A percentile compares a stretch with the other conserved stretches of the same genome.
phyloP scores from a whole-genome alignment of 2,888 invertebrate genomes.

The Molanna angustata region DNA sequence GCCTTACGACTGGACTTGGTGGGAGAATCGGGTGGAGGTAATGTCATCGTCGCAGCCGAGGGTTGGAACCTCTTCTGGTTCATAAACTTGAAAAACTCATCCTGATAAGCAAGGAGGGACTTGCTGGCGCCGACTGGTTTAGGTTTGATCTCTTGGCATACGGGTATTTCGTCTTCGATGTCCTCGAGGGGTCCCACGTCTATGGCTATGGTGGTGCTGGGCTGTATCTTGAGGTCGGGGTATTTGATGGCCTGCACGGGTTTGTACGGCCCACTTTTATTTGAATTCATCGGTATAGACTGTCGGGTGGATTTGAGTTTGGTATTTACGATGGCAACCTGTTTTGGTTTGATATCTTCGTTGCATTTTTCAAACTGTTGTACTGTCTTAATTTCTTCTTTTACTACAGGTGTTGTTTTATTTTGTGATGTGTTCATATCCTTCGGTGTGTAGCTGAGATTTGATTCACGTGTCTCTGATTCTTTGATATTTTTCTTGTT shows the following conservation, averaged over 20 bases:
- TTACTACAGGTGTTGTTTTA: too few species aligned
- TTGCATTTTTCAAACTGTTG: too few species aligned
- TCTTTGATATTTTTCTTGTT: too few species aligned
- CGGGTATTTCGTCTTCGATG: constrained; percentile 3
- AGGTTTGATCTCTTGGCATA: not conserved
- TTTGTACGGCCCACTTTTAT: too few species aligned
- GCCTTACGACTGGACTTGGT: constrained; percentile 24
- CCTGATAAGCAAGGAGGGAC: constrained; percentile 14
- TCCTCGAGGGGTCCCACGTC: constrained; percentile 7
- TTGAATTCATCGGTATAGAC: too few species aligned
- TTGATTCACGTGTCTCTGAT: too few species aligned
- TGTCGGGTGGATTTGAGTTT: too few species aligned
- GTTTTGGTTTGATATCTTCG: too few species aligned
- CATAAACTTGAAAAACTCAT: constrained; percentile 30
- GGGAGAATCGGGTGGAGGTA: not conserved
- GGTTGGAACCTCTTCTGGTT: not conserved
- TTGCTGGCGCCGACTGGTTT: not conserved
- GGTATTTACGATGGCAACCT: too few species aligned
- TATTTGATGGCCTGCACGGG: constrained; percentile 30
- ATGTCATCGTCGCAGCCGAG: constrained; percentile 2
- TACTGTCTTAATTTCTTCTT: too few species aligned
- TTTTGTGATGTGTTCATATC: too few species aligned
- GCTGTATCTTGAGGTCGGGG: constrained; percentile 13
- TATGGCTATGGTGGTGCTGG: constrained; percentile 6
- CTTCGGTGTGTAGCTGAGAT: too few species aligned